These are phyloP conservation scores for Cyprinus carpio DNA, from an alignment of 2,113 vertebrate species.

Conservation along the genomic window DNA sequence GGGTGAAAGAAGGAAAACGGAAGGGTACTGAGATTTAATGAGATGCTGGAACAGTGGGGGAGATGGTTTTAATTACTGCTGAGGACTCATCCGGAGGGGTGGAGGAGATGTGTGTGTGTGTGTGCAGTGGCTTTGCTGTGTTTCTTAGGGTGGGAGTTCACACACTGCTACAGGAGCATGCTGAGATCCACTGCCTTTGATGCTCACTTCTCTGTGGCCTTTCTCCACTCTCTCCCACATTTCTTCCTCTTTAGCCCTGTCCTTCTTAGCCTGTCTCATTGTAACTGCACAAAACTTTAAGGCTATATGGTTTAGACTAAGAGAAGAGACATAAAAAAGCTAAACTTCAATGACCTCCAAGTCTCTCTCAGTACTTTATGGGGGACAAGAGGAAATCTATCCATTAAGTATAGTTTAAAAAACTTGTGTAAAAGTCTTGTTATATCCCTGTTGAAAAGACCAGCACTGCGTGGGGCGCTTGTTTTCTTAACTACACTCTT, in stretches of 20 bases:
- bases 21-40: slow-evolving; percentile 89
- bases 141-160: slow-evolving; percentile 95
- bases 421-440: not conserved
- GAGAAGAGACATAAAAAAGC: slow-evolving; percentile 63
- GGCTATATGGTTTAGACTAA: slow-evolving; percentile 64
- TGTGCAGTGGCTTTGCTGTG: not conserved
- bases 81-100: slow-evolving; percentile 79
- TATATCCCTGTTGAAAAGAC: not conserved
- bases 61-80: slow-evolving; percentile 98
- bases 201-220: slow-evolving; percentile 83
- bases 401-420: not conserved
- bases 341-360: slow-evolving; percentile 64
- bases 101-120: slow-evolving; percentile 45
- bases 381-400: not conserved
- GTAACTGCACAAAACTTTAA: slow-evolving; percentile 73
- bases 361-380: slow-evolving; percentile 61
- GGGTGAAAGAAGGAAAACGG: slow-evolving; percentile 83
- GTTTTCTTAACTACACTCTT: not conserved
- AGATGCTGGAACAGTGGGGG: slow-evolving; percentile 92
- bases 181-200: slow-evolving; percentile 94
- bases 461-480: not conserved
- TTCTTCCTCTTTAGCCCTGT: not conserved
- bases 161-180: slow-evolving; percentile 90
- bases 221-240: slow-evolving; percentile 16
- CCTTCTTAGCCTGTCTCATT: slow-evolving; percentile 60